Evolutionary conservation across 2,888 invertebrate species (phyloP), one percentile per base, ranked within the genome.

Genomic region (Bombyx huttoni): DNA sequence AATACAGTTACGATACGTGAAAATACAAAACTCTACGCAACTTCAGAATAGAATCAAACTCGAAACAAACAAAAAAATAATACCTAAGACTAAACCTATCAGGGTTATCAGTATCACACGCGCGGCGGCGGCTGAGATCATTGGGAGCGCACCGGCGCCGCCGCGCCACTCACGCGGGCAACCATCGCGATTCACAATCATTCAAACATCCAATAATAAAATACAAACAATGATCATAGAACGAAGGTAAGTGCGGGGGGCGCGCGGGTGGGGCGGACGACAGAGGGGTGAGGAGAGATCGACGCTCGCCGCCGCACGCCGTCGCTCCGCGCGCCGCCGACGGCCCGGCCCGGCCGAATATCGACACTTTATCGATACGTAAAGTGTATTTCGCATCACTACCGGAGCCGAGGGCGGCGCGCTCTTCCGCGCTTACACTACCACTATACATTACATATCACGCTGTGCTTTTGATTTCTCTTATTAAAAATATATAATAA

Each of bases 381-480:
- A 73, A 71, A 67, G 71, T 61, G 70, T 64, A 58, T 49, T 61
- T 66, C 73, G 57, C 73, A 33, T 58, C 70, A 57, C 70, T 61
- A 61, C 56, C 35, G 34, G 51, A 14, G 56, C 58, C 58, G 58
- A 52, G 57, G 51, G 49, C 46, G 51, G 50, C 52, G 51, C 53
- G 74, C 73, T 64, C 56, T 62, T 60, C 62, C 65, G 68, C 77
- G 75, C 81, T 78, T 77, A 78, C 70, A 65, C 81, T 82, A 83
- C 79, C 65, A 76, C 86, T 88, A 84, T 84, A 85, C 87, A 81
- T 87, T 85, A 86, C 85, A 88, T 89, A 89, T 89, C 89, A 89
- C 89, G 87, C 87, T 87, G 89, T 85, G 89, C 89, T 89, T 88
- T 83, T 76, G 54, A 33, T 83, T 85, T 80, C 81, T 86, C 81